Evolutionary conservation across 2,888 invertebrate species (phyloP).

Genomic region (Therioaphis trifolii): DNA sequence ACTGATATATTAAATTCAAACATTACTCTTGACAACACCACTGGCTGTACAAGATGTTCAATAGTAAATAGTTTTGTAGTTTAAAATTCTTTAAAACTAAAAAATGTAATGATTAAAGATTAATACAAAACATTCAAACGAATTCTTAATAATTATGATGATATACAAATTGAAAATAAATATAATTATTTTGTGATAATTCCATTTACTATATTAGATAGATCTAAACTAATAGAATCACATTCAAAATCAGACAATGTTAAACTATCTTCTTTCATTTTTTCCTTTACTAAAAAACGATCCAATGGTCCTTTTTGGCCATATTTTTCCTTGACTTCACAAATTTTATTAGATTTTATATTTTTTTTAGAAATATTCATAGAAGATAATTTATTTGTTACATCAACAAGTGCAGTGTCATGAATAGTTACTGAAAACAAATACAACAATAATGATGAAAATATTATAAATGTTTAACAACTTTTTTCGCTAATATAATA

Average conservation of each 20-base stretch:
- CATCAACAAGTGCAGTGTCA: not conserved
- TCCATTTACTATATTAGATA: slow-evolving; percentile 60
- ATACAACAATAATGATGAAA: not conserved
- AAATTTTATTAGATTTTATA: not conserved
- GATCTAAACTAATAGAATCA: slow-evolving; percentile 61
- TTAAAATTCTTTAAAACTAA: too few relatives aligned
- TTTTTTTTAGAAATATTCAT: slow-evolving; percentile 23
- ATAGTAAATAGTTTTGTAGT: too few relatives aligned
- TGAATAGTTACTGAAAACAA: slow-evolving; percentile 15
- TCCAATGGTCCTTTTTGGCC: slow-evolving; percentile 13
- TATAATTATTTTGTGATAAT: slow-evolving; percentile 15
- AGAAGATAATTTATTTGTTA: slow-evolving; percentile 34
- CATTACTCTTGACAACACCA: too few relatives aligned
- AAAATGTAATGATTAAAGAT: not conserved
- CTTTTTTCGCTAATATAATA: too few relatives aligned
- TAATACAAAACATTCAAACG: not conserved
- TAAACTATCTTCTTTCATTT: slow-evolving; percentile 56
- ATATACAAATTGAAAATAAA: not conserved
- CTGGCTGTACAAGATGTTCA: too few relatives aligned
- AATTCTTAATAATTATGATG: too few relatives aligned
- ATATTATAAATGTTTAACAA: too few relatives aligned
- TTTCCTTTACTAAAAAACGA: slow-evolving; percentile 2
- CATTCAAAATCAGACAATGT: slow-evolving; percentile 64
- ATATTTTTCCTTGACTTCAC: not conserved
- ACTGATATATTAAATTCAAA: too few relatives aligned